Conservation (phyloP, 2,797 vertebrate genomes). For the Eutrigla gurnardus region DNA sequence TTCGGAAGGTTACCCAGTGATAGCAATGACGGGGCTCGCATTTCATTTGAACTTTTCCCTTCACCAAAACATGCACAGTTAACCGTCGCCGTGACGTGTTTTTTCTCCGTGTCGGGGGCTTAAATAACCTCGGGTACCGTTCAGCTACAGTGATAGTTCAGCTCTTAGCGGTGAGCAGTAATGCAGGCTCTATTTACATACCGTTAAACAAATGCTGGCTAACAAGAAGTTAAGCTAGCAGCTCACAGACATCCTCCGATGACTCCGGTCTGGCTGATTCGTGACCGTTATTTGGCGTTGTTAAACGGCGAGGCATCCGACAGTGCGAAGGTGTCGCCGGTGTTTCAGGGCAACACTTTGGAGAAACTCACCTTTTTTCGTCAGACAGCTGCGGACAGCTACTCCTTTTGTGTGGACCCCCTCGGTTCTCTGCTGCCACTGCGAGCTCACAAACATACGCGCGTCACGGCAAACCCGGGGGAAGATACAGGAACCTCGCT, state of each 20-base stretch:
- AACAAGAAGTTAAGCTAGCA: conserved; percentile 74
- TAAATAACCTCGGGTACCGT: not conserved
- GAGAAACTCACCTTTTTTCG: conserved; percentile 31
- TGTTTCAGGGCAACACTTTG: not conserved
- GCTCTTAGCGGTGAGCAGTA: not conserved
- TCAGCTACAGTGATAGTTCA: not conserved
- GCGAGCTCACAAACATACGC: conserved; percentile 27
- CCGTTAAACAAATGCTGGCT: conserved; percentile 60
- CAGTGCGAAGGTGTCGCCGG: rapidly evolving
- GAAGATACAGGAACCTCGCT: conserved; percentile 44
- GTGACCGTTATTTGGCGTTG: conserved; percentile 71
- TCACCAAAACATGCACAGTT: not conserved
- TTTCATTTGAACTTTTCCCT: conserved; percentile 42
- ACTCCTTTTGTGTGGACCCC: conserved; percentile 1
- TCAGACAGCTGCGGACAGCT: not conserved
- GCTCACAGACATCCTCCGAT: conserved; percentile 37
- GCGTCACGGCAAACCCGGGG: conserved; percentile 65
- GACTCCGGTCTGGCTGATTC: conserved; percentile 36
- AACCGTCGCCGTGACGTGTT: not conserved
- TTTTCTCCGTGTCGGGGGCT: no score
- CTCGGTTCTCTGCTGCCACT: conserved; percentile 12
- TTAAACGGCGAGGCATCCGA: not conserved
- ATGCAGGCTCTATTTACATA: not conserved
- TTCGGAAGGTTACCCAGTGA: not conserved
- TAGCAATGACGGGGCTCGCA: not conserved